These are phyloP conservation scores for Anser brachyrhynchus DNA, from an alignment of 2,113 vertebrate genomes.

Conservation along the genomic window DNA sequence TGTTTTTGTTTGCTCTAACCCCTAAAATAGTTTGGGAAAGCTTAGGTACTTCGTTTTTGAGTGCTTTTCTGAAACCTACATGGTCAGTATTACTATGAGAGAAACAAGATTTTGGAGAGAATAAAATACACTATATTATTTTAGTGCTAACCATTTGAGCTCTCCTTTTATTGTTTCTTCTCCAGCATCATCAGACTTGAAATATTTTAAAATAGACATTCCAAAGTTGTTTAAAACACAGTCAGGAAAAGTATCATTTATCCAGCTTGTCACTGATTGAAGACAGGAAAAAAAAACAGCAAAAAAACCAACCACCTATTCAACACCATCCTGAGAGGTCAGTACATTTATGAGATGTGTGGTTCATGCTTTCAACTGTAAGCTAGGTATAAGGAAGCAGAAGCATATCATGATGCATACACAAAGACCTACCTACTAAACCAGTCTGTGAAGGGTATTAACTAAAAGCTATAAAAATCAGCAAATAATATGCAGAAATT, in stretches of 20 bases:
- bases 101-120: not conserved
- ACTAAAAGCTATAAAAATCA: slow-evolving; percentile 67
- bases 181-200: not conserved
- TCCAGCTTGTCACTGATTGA: not conserved
- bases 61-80: not conserved
- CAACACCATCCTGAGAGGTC: not conserved
- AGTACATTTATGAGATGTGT: not conserved
- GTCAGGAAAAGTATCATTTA: not conserved
- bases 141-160: not conserved
- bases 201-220: not conserved
- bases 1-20: not conserved
- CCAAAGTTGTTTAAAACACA: not conserved
- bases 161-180: not conserved
- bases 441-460: slow-evolving; percentile 47
- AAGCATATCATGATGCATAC: slow-evolving; percentile 41
- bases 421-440: slow-evolving; percentile 55
- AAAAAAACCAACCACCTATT: not conserved
- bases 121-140: not conserved
- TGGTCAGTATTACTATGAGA: not conserved
- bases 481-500: slow-evolving; percentile 56
- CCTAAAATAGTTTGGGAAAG: not conserved
- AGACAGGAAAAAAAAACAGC: not conserved
- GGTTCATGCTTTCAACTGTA: not conserved
- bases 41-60: not conserved
- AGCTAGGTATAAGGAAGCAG: not conserved